Evolutionary conservation across 2,113 vertebrate species (phyloP), one percentile per base, ranked within the genome.

Genomic region (Prionailurus bengalensis): DNA sequence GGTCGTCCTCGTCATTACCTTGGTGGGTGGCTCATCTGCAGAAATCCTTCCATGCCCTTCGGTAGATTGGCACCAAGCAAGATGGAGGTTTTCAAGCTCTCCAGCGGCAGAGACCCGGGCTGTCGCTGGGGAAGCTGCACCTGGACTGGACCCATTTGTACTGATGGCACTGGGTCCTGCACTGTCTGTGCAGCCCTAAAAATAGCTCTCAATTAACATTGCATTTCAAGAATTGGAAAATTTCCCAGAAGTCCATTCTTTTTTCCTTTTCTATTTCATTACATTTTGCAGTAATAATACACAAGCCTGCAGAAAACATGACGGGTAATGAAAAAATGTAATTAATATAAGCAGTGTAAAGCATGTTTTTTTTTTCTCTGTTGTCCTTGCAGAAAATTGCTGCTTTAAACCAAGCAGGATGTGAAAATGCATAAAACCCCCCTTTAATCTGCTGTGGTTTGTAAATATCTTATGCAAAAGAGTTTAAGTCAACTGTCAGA

Each of bases 241-340:
- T 99, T 99, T 99, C 99, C 99, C 99, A 99, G 99, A 99, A 99
- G 99, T 98, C 99, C 99, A 99, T 99, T 99, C 99, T 99, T 99
- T 99, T 94, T 98, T 97, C 98, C 95, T 99, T 99, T 99, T 98
- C 98, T 99, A 98, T 99, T 99, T 99, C 99, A 99, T 99, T 99
- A 99, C 99, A 99, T 99, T 99, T 99, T 98, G 99, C 98, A 98
- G 98, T 99, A 99, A 99, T 99, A 99, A 99, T 99, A 99, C 99
- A 99, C 98, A 99, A 99, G 99, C 98, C 98, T 99, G 98, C 99
- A 99, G 98, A 99, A 99, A 99, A 99, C 99, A 99, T 99, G 99
- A 99, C 9, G 98, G 99, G 99, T 99, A 99, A 99, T 99, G 99
- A 99, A 99, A 99, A 99, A 99, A 99, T 99, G 98, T 99, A 99